phyloP scores from a whole-genome alignment of 53 echinoderm and acorn worm species.

The Holothuria leucospilota region DNA sequence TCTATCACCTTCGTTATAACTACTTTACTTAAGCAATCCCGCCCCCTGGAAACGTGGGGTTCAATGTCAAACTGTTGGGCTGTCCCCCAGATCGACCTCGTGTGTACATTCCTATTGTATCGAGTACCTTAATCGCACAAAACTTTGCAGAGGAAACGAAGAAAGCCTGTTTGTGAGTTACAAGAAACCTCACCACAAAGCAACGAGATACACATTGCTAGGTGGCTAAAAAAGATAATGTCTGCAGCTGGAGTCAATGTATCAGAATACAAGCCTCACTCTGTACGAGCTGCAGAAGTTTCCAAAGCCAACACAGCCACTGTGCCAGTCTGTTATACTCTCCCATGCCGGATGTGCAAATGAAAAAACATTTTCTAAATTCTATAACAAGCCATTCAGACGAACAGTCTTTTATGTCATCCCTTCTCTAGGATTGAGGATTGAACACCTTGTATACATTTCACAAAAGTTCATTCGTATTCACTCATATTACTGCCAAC shows the following conservation, averaged over 20 bases:
- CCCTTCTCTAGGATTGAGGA: not conserved
- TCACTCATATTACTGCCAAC: no score
- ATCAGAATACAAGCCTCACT: slow-evolving; percentile 23
- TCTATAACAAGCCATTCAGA: slow-evolving; percentile 1
- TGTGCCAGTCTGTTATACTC: not conserved
- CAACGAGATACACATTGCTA: slow-evolving; percentile 19
- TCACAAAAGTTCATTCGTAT: no score
- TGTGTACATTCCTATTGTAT: slow-evolving; percentile 2
- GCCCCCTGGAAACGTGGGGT: not conserved
- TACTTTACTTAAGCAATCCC: not conserved
- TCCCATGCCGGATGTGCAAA: slow-evolving; percentile 25
- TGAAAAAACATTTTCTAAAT: slow-evolving; percentile 30
- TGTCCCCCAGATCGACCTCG: slow-evolving; percentile 5
- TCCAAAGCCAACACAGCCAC: slow-evolving; percentile 12
- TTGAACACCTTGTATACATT: not conserved
- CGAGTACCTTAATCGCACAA: slow-evolving; percentile 21
- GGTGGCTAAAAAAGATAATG: slow-evolving; percentile 15
- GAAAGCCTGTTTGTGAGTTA: not conserved
- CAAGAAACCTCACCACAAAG: slow-evolving; percentile 20
- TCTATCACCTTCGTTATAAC: not conserved
- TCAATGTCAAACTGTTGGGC: not conserved
- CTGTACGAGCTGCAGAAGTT: slow-evolving; percentile 1
- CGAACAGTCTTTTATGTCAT: not conserved
- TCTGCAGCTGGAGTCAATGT: not conserved
- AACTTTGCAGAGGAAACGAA: not conserved